These are phyloP conservation scores for Byasa hedistus DNA, from an alignment of 2,888 invertebrate genomes.

Conservation along the genomic window DNA sequence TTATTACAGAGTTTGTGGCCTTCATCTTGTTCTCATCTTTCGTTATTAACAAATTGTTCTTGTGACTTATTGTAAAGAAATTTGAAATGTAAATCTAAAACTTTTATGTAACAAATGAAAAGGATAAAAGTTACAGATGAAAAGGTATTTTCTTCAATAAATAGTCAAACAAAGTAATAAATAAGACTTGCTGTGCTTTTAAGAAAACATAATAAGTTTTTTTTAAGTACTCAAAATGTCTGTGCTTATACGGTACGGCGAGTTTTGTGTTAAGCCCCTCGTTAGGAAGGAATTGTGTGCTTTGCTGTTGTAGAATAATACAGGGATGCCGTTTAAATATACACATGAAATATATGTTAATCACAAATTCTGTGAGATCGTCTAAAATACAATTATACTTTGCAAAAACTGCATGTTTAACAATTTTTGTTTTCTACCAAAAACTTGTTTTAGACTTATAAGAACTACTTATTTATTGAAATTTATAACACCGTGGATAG, in stretches of 20 bases:
- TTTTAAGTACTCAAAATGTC: not conserved
- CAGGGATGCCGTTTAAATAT: not conserved
- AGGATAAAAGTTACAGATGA: not conserved
- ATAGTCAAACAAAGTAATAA: not conserved
- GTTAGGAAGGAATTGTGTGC: not conserved
- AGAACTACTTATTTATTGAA: too few species aligned
- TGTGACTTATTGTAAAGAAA: not conserved
- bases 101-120: not conserved
- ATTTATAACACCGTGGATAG: too few species aligned
- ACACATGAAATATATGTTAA: not conserved
- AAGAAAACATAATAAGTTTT: not conserved
- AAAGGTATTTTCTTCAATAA: not conserved
- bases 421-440: too few species aligned
- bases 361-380: not conserved
- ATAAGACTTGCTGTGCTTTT: not conserved
- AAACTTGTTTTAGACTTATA: too few species aligned
- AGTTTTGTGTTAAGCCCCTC: not conserved
- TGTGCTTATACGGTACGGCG: not conserved
- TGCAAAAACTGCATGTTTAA: too few species aligned
- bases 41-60: not conserved
- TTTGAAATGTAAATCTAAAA: not conserved
- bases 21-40: conserved; percentile 21
- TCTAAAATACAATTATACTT: not conserved
- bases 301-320: conserved; percentile 1
- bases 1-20: conserved; percentile 18